A percentile compares a stretch with the other conserved stretches of the same genome.
Evolutionary conservation across 2,113 vertebrate genomes (phyloP).

Genomic region (Strix uralensis): DNA sequence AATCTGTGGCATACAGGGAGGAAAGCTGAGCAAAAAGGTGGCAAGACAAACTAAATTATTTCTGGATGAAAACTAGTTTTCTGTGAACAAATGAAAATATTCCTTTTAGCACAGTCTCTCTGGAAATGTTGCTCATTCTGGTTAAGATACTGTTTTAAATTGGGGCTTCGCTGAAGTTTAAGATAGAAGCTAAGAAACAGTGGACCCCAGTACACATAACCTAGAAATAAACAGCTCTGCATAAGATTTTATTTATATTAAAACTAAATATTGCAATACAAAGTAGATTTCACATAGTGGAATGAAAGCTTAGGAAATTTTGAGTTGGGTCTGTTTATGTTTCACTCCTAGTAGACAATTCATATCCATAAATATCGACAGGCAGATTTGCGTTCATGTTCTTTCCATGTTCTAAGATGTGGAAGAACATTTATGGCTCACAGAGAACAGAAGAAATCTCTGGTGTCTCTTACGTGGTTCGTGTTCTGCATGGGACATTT

Average conservation of each 20-base stretch:
- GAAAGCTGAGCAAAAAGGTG: neutral
- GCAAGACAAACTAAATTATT: neutral
- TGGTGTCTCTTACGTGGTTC: neutral
- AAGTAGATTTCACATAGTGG: neutral
- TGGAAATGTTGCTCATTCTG: neutral
- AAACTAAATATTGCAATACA: neutral
- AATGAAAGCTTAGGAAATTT: neutral
- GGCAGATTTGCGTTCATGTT: fast-evolving
- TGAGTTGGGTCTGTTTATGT: neutral
- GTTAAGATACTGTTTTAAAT: neutral
- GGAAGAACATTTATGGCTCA: neutral
- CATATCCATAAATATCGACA: neutral
- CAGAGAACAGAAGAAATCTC: neutral
- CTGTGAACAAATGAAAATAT: constrained; percentile 1
- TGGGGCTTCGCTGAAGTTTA: neutral
- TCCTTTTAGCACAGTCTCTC: neutral
- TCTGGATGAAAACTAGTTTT: neutral
- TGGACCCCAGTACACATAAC: neutral
- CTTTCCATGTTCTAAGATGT: neutral
- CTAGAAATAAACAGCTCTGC: neutral
- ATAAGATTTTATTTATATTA: neutral
- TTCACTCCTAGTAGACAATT: neutral
- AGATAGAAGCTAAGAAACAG: neutral
- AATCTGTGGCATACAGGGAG: neutral
- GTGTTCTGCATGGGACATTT: neutral